Evolutionary conservation across 2,797 vertebrate species (phyloP), one percentile per base, ranked within the genome.

Genomic region (Enteromius paludinosus): DNA sequence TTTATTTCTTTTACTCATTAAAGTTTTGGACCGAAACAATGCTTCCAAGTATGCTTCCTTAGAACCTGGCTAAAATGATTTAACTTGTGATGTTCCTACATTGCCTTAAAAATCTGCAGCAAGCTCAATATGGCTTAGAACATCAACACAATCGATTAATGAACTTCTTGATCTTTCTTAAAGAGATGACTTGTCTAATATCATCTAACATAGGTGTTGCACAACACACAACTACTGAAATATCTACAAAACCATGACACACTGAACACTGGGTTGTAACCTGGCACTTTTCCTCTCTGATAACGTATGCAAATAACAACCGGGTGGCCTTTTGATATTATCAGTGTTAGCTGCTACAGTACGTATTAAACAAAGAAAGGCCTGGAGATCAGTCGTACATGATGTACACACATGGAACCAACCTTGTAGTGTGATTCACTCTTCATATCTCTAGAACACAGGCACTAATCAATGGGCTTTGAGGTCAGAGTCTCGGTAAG

Each of bases 221-320:
- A 66, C 3, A 35, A 56, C 17, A 72, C 33, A 18, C 28, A 72
- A 41, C 38, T 25, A 20, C 45, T 18, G 45, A 52, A 54, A 75
- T 28, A 38, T 23, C 64, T 25, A 79, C 18, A 59, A 54, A 70
- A 70, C 65, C 20, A 3, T 35, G 20, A 69, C 20, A 59, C 7
- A 25, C 25, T n/a, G 8, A 82, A 65, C 62, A 54, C 3, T 69
- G 35, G 47, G 59, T 59, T 62, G 43, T 33, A 83, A 59, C 64
- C 8, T n/a, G n/a, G 15, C 30, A 28, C 30, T 62, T 77, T 73
- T 79, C 33, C n/a, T 73, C 45, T 80, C 41, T 71, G 78, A 69
- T 66, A 71, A 75, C 68, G 14, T 62, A 78, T 45, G 54, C 73
- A 85, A 86, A 83, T 30, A 78, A 3, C 33, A 81, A 28, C 66